These are phyloP conservation scores for Onychostruthus taczanowskii DNA, from an alignment of 2,113 vertebrate genomes.

Conservation along the genomic window DNA sequence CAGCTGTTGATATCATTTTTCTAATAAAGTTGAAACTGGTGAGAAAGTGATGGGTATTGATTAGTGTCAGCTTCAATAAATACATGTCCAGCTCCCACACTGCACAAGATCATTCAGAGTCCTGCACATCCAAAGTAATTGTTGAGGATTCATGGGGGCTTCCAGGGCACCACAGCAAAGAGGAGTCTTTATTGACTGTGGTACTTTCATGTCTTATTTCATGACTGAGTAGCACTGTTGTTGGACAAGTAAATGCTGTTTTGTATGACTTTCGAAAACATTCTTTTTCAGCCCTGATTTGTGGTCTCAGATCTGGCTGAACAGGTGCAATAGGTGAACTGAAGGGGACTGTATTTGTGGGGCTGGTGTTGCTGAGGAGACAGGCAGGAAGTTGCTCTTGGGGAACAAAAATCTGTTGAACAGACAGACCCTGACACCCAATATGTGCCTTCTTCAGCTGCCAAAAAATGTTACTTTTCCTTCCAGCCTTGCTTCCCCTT, in stretches of 20 bases:
- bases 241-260: neutral
- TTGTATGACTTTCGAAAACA: neutral
- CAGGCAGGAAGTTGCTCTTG: neutral
- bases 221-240: neutral
- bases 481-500: neutral
- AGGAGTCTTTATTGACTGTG: neutral
- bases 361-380: neutral
- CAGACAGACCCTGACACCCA: neutral
- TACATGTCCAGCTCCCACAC: neutral
- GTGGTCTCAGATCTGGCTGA: neutral
- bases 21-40: slow-evolving; percentile 13
- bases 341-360: neutral
- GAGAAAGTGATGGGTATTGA: slow-evolving; percentile 27
- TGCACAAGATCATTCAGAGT: neutral
- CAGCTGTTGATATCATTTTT: neutral
- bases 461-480: neutral
- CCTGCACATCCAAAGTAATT: neutral
- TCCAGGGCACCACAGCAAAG: neutral
- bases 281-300: neutral
- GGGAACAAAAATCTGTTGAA: neutral
- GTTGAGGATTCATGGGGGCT: neutral
- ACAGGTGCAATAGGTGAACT: neutral
- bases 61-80: slow-evolving; percentile 20
- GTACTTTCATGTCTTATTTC: neutral
- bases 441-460: neutral